phyloP scores from a whole-genome alignment of 2,888 invertebrate species.

The Orthosia gracilis region DNA sequence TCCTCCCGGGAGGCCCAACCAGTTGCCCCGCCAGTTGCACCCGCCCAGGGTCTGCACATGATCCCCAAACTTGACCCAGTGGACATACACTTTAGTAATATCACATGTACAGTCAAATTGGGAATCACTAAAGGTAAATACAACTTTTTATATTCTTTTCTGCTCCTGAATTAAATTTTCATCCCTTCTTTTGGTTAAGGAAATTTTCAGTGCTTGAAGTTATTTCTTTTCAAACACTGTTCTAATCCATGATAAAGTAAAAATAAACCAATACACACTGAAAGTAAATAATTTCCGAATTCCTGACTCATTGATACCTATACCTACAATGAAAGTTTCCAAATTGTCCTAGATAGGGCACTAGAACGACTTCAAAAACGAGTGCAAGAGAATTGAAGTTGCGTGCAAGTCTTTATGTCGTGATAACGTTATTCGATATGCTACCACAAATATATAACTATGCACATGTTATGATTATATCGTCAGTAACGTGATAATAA shows the following conservation, averaged over 20 bases:
- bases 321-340: constrained; percentile 41
- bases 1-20: constrained; percentile 57
- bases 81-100: constrained; percentile 94
- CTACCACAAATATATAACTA: constrained; percentile 22
- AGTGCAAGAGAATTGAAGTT: constrained; percentile 3
- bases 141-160: not conserved
- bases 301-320: constrained; percentile 13
- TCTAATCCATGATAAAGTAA: not conserved
- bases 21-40: not conserved
- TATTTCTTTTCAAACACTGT: not conserved
- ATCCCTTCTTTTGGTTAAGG: not conserved
- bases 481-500: constrained; percentile 57
- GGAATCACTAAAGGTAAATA: constrained; percentile 94
- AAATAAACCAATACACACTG: not conserved
- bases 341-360: constrained; percentile 13
- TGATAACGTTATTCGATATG: constrained; percentile 51
- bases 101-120: constrained; percentile 93
- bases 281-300: constrained; percentile 1
- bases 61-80: constrained; percentile 88
- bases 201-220: not conserved
- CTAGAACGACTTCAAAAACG: constrained; percentile 18
- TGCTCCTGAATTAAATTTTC: not conserved
- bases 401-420: not conserved
- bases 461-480: constrained; percentile 41
- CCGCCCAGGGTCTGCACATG: constrained; percentile 72